Conservation (phyloP, 2,888 invertebrate genomes). For the Drosophila austrosaltans region DNA sequence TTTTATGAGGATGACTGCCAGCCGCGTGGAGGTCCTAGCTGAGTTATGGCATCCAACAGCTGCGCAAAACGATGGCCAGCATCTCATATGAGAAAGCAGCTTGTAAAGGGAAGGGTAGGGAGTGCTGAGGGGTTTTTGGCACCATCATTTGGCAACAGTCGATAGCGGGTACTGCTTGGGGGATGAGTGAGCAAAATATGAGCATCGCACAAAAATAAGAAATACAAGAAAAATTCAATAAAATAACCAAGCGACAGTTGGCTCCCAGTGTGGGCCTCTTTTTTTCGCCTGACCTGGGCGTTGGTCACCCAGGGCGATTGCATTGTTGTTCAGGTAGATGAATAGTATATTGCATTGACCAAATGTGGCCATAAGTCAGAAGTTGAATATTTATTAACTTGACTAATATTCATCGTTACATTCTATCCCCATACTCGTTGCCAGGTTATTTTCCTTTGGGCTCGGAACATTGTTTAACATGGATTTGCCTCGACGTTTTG, state of each 20-base stretch:
- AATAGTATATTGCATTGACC: conserved; percentile 55
- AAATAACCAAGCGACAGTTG: conserved; percentile 59
- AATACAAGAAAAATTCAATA: conserved; percentile 47
- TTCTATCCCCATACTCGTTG: conserved; percentile 62
- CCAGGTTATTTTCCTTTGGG: conserved; percentile 92
- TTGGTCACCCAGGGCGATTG: conserved; percentile 27
- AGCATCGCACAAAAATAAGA: conserved; percentile 27
- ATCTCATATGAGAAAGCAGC: conserved; percentile 42
- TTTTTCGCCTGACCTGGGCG: neutral
- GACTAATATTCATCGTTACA: conserved; percentile 6
- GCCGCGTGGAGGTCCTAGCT: conserved; percentile 47
- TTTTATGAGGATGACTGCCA: conserved; percentile 29
- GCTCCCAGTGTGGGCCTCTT: conserved; percentile 25
- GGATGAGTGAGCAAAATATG: conserved; percentile 38
- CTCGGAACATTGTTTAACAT: conserved; percentile 93
- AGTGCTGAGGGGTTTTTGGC: conserved; percentile 11
- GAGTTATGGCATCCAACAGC: conserved; percentile 76
- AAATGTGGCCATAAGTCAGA: conserved; percentile 42
- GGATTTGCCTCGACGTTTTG: conserved; percentile 97
- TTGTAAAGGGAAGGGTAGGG: conserved; percentile 20
- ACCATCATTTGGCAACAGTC: conserved; percentile 46
- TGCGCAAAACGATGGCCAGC: conserved; percentile 59
- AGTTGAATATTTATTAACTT: conserved; percentile 40
- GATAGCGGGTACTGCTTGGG: conserved; percentile 24
- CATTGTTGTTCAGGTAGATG: conserved; percentile 45